A percentile compares a stretch with the other conserved stretches of the same genome.
Evolutionary conservation across 2,797 vertebrate species (phyloP).

Genomic region (Steatocranus sp.): DNA sequence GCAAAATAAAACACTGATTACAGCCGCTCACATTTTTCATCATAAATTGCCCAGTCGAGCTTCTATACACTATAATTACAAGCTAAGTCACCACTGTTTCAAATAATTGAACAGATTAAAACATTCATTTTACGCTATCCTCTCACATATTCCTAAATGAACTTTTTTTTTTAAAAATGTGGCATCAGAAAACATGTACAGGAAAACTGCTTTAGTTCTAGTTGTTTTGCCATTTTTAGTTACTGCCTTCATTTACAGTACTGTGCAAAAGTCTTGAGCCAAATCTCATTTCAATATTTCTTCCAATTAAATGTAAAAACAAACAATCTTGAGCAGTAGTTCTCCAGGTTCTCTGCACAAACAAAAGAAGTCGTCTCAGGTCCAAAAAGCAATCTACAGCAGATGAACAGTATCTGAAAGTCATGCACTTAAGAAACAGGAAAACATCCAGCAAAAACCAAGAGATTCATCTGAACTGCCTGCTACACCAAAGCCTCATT

Average conservation of each 20-base stretch:
- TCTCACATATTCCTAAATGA: background rate
- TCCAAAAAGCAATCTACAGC: background rate
- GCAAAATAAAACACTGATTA: conserved; percentile 11
- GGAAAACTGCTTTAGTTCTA: background rate
- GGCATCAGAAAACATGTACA: background rate
- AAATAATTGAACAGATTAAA: background rate
- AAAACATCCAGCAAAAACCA: background rate
- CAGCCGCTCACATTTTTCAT: background rate
- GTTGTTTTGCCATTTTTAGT: background rate
- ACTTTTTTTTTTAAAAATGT: background rate
- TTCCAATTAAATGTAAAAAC: background rate
- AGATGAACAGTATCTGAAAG: background rate
- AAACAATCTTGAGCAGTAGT: background rate
- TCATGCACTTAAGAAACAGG: background rate
- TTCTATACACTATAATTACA: background rate
- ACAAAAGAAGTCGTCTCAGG: background rate
- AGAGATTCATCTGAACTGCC: background rate
- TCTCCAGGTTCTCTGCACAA: background rate
- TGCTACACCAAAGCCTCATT: background rate
- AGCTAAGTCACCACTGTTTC: background rate
- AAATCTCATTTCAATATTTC: background rate
- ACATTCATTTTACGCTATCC: background rate
- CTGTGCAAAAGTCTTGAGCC: background rate
- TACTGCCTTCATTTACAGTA: background rate
- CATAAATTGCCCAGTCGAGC: conserved; percentile 6